phyloP scores from a whole-genome alignment of 2,113 vertebrate species.

The Thymallus thymallus region DNA sequence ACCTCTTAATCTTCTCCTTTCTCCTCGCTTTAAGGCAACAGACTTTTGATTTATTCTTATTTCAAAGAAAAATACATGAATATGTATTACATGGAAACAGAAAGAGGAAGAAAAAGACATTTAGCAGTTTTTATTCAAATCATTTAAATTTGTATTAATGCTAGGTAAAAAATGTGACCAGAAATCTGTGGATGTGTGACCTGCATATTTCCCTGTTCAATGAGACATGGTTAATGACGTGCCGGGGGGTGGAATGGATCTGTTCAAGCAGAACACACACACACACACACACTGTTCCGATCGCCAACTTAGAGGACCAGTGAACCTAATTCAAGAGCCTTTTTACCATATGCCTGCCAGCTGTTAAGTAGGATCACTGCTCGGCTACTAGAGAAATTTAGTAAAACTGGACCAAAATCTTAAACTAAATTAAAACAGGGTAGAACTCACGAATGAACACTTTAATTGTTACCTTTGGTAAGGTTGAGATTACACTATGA shows the following conservation, averaged over 20 bases:
- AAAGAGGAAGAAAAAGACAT: constrained; percentile 42
- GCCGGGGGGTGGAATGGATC: constrained; percentile 60
- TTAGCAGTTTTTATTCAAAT: constrained; percentile 64
- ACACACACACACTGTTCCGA: constrained; percentile 62
- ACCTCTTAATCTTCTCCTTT: constrained; percentile 33
- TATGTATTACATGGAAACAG: constrained; percentile 60
- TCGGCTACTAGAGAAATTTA: constrained; percentile 25
- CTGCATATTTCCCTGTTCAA: constrained; percentile 67
- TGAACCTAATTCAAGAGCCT: constrained; percentile 65
- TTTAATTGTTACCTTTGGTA: constrained; percentile 19
- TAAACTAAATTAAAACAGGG: constrained; percentile 15
- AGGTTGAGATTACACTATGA: constrained; percentile 16
- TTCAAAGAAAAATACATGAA: constrained; percentile 59
- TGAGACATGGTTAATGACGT: constrained; percentile 70
- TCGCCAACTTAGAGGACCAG: constrained; percentile 66
- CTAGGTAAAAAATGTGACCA: constrained; percentile 58
- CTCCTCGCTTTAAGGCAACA: constrained; percentile 45
- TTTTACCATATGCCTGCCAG: constrained; percentile 58
- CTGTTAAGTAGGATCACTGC: constrained; percentile 46
- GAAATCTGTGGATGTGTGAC: constrained; percentile 62
- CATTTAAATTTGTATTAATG: constrained; percentile 59
- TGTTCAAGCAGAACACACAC: constrained; percentile 57
- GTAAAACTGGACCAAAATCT: constrained; percentile 14
- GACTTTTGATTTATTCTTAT: constrained; percentile 55
- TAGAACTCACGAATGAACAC: constrained; percentile 22